Percentiles rank a stretch among this genome's conserved stretches.
Evolutionary conservation across 2,113 vertebrate genomes (phyloP).

Genomic region (Embiotoca jacksoni): DNA sequence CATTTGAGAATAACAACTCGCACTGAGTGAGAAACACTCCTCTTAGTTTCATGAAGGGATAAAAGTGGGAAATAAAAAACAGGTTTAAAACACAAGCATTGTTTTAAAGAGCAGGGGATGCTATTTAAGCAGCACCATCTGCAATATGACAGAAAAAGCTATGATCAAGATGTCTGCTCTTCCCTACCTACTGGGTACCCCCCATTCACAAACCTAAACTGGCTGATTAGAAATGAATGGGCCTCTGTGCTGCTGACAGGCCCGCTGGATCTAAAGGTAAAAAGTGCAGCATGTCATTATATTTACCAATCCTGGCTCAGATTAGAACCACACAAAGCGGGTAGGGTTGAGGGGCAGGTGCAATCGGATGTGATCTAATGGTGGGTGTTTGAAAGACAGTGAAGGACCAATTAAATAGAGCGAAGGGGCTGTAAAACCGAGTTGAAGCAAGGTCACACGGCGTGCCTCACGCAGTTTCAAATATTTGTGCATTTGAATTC

Average conservation of each 20-base stretch:
- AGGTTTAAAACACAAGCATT: neutral
- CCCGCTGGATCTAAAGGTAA: conserved; percentile 45
- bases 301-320: conserved; percentile 35
- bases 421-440: conserved; percentile 17
- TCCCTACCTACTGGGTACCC: neutral
- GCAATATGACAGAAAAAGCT: neutral
- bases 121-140: conserved; percentile 1
- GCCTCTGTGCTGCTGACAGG: conserved; percentile 1
- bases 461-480: neutral
- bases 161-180: conserved; percentile 3
- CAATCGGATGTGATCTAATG: conserved; percentile 47
- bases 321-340: conserved; percentile 24
- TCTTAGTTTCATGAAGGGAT: neutral
- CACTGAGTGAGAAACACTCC: neutral
- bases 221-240: conserved; percentile 40
- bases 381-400: conserved; percentile 10
- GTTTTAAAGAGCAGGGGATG: neutral
- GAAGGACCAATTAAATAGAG: conserved; percentile 45
- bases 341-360: neutral
- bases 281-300: conserved; percentile 58
- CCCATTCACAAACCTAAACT: conserved; percentile 20
- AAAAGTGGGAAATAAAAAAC: neutral
- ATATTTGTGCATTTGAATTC: neutral
- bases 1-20: neutral
- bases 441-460: conserved; percentile 23